Conservation (phyloP, 1,140 invertebrate genomes). For the Calephelis nemesis region DNA sequence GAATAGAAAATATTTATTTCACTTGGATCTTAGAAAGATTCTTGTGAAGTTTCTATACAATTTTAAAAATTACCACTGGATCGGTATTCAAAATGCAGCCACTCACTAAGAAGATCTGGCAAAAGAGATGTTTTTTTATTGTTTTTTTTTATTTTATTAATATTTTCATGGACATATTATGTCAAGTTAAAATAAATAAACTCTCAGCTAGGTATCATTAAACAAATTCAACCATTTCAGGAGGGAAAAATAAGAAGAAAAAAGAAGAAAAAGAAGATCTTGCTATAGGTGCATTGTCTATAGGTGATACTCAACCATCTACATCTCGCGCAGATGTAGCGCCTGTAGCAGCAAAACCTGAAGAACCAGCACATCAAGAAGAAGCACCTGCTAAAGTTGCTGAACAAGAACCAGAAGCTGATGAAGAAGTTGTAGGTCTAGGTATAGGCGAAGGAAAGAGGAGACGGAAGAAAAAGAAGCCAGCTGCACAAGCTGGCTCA, state of each 20-base stretch:
- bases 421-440: not conserved
- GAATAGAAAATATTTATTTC: too few species aligned
- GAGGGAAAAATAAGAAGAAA: not conserved
- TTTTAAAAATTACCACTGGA: too few species aligned
- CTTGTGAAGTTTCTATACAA: too few species aligned
- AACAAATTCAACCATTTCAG: not conserved
- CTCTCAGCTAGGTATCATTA: too few species aligned
- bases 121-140: too few species aligned
- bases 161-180: too few species aligned
- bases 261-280: constrained; percentile 9
- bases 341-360: not conserved
- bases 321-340: not conserved
- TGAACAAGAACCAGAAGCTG: not conserved
- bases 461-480: not conserved
- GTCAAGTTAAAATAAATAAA: too few species aligned
- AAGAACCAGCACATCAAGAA: not conserved
- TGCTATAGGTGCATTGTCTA: not conserved
- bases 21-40: too few species aligned
- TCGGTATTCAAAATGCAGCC: too few species aligned
- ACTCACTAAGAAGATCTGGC: too few species aligned
- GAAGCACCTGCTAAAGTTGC: not conserved
- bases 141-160: too few species aligned
- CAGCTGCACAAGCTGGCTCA: not conserved
- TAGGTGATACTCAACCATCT: constrained; percentile 1
- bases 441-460: not conserved